These are phyloP conservation scores for Ormyrus thymus DNA, from an alignment of 2,888 invertebrate genomes.

Conservation along the genomic window DNA sequence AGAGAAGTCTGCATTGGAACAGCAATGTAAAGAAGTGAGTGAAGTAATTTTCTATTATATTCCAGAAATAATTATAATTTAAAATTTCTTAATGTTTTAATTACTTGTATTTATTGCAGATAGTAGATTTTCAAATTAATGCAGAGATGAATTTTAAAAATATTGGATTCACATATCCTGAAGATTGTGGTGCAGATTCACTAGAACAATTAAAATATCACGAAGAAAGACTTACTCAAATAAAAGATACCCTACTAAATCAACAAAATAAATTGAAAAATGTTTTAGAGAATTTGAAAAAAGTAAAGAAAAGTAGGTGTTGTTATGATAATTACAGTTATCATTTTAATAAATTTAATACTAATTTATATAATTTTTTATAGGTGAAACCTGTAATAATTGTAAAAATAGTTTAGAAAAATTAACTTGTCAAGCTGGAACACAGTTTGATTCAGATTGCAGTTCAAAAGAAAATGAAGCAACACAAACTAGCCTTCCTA, in stretches of 20 bases:
- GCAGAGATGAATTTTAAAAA: conserved; percentile 79
- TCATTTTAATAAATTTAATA: conserved; percentile 10
- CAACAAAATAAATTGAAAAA: conserved; percentile 81
- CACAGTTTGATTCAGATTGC: conserved; percentile 67
- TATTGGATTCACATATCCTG: conserved; percentile 80
- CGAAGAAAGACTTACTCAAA: conserved; percentile 79
- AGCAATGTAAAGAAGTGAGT: conserved; percentile 78
- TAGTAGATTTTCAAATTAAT: conserved; percentile 79
- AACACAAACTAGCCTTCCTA: conserved; percentile 68
- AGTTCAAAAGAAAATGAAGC: conserved; percentile 66
- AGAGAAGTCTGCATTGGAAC: conserved; percentile 82
- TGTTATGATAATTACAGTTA: conserved; percentile 46
- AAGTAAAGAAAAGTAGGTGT: conserved; percentile 70
- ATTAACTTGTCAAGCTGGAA: conserved; percentile 66
- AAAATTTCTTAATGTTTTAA: conserved; percentile 32
- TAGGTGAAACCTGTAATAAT: conserved; percentile 39
- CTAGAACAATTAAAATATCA: conserved; percentile 81
- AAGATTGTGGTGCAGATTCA: conserved; percentile 79
- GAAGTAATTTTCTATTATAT: conserved; percentile 17
- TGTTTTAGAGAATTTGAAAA: conserved; percentile 73
- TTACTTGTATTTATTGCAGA: conserved; percentile 72
- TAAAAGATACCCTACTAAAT: conserved; percentile 79
- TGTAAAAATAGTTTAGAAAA: conserved; percentile 46
- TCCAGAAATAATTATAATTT: conserved; percentile 17
- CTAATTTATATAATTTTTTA: not conserved